Base-by-base conservation (phyloP, 2,113 vertebrate species). In the Trochalopteron elliotii region DNA sequence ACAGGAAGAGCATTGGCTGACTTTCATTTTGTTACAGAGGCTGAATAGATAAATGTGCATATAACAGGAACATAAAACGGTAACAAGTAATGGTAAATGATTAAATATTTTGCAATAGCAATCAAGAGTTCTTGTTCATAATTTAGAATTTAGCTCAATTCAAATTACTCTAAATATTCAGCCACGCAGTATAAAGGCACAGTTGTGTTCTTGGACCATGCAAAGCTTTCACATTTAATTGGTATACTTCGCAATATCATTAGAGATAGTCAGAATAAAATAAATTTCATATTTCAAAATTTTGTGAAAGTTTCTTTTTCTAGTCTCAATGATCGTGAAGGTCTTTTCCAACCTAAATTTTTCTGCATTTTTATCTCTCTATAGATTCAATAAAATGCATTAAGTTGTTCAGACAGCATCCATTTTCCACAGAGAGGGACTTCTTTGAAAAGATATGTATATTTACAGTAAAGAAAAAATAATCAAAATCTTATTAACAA, bases 381-480 rank as follows among this genome's bases (percentile, higher is more conserved):
- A 82, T 12, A 74, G 55, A 87, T 61, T 83, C 57, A 90, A 40
- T 23, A 27, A 92, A 81, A 13, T 52, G 15, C 25, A 63, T 55
- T 63, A 74, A 77, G 21, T 37, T 67, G 28, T 59, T 85, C 31
- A 70, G 17, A 22, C 50, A 72, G 57, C 14, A 56, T 64, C 30
- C 19, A 64, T 50, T 80, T 92, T 28, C 44, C 31, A 42, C 7
- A 52, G 30, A 81, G 64, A 45, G 25, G 1, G 56, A 20, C 11
- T 49, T 86, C 81, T 91, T 77, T n/a, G 12, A 94, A 69, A 67
- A 60, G 7, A 56, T 25, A 39, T 5, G 11, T 18, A 57, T 35
- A 63, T 88, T 95, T 96, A 47, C 55, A 89, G 69, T 86, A 89
- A 87, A 60, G 16, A 35, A 44, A 44, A 77, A 93, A 86, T 53